These are phyloP conservation scores for Philopedon plagiatum DNA, from an alignment of 2,888 invertebrate genomes.

Conservation along the genomic window DNA sequence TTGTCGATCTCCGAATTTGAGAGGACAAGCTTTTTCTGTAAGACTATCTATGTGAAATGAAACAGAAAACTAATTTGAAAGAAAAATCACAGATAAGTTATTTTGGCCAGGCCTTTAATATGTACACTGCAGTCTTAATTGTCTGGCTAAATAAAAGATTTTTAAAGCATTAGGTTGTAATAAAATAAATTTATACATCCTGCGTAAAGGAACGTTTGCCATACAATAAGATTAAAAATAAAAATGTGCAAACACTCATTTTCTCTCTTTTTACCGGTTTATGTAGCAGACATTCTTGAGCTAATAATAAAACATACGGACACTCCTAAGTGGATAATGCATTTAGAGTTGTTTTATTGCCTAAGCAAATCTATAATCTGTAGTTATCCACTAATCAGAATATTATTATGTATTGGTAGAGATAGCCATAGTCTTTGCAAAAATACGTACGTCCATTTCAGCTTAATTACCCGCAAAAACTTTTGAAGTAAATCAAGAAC, in stretches of 20 bases:
- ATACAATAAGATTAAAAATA: constrained; percentile 33
- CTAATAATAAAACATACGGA: constrained; percentile 37
- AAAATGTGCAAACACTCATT: constrained; percentile 28
- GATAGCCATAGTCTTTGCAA: too few relatives aligned
- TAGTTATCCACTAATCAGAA: constrained; percentile 12
- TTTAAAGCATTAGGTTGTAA: constrained; percentile 25
- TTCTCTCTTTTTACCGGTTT: constrained; percentile 31
- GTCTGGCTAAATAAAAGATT: too few relatives aligned
- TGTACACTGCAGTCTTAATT: too few relatives aligned
- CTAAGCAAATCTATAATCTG: constrained; percentile 15
- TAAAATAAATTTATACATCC: constrained; percentile 35
- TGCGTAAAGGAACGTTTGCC: constrained; percentile 31
- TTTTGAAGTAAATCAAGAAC: neutral
- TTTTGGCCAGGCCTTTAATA: too few relatives aligned
- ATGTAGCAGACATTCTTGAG: constrained; percentile 30
- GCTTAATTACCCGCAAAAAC: neutral
- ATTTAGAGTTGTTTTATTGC: constrained; percentile 26
- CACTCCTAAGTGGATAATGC: constrained; percentile 23
- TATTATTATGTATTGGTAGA: too few relatives aligned
- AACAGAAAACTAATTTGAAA: too few relatives aligned
- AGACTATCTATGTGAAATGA: too few relatives aligned
- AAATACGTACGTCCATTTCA: neutral
- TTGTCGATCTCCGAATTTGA: too few relatives aligned
- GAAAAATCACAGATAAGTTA: too few relatives aligned
- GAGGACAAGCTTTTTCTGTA: too few relatives aligned